Base-by-base conservation (phyloP, 37 sponge, comb jelly and placozoan species). In the Cladorhizidae sp. region DNA sequence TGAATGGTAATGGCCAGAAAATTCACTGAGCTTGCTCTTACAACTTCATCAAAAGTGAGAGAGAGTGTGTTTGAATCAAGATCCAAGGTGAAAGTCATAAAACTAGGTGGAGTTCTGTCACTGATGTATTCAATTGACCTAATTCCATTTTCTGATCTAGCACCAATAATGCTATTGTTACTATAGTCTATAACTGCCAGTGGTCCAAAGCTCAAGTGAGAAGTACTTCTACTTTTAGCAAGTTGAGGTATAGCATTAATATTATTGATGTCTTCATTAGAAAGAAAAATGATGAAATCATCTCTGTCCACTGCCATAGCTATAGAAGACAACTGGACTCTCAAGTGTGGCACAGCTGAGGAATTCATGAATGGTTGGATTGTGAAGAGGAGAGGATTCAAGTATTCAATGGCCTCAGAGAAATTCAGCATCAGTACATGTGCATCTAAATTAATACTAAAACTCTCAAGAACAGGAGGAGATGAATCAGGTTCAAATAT, bases 1-100 rank as follows among this genome's bases (percentile, higher is more conserved):
- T 85, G 95, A 35, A 95, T 75, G 28, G 83, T 74, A n/a, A 95
- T 77, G 0, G 54, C 88, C 74, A 82, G 51, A 32, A 83, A 80
- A 28, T 73, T 67, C 11, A 95, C 31, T 14, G 93, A 92, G 8
- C 25, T 74, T 20, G 81, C 80, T 42, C 83, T 55, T 26, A 96
- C 86, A 40, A 93, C 94, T 74, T 96, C 97, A 77, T 90, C 74
- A 55, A 96, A 93, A 6, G 93, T 96, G 45, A 96, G 77, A 40
- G 91, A 82, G 3, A 96, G 76, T 1, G 76, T 56, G 45, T 87
- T 84, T 0, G 82, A 70, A 55, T 93, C 73, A 20, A 96, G 74
- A 73, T 96, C 78, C 26, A 96, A 76, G 3, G 3, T 43, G 23
- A 25, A 37, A 22, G 63, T 33, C 6, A 38, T 40, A 31, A 93